Percentiles rank a stretch among this genome's conserved stretches.
These are phyloP conservation scores for Oreochromis tanganicae DNA, from an alignment of 2,113 vertebrate genomes.

Conservation along the genomic window DNA sequence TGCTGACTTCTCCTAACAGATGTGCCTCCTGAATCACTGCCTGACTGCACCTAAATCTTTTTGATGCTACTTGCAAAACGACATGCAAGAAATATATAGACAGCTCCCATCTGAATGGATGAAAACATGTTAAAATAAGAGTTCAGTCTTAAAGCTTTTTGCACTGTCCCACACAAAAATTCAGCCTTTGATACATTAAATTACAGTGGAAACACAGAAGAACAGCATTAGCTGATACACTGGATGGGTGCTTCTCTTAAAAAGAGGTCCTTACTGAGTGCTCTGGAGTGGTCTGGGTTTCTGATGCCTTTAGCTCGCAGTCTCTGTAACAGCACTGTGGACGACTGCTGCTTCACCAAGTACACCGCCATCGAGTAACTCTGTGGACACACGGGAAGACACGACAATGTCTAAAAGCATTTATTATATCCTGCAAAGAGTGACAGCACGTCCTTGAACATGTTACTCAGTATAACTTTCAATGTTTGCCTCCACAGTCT, in stretches of 20 bases:
- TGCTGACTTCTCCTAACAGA: neutral
- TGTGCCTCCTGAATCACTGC: neutral
- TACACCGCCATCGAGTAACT: conserved; percentile 98
- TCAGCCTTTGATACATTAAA: neutral
- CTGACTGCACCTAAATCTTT: neutral
- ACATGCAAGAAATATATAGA: neutral
- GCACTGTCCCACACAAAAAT: neutral
- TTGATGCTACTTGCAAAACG: neutral
- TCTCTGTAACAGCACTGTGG: conserved; percentile 90
- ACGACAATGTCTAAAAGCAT: neutral
- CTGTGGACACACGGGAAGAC: conserved; percentile 61
- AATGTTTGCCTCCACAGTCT: neutral
- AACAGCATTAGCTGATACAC: neutral
- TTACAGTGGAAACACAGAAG: neutral
- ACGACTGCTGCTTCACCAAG: conserved; percentile 96
- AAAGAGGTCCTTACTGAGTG: conserved; percentile 83
- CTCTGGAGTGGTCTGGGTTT: conserved; percentile 98
- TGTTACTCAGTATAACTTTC: neutral
- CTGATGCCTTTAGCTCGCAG: conserved; percentile 96
- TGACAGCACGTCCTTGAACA: neutral
- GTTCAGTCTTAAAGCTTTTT: neutral
- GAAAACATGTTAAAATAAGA: neutral
- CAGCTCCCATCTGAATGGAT: neutral
- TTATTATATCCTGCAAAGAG: neutral
- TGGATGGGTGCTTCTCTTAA: neutral